Base-by-base conservation (phyloP, 2,797 vertebrate genomes). In the Agapornis canus region DNA sequence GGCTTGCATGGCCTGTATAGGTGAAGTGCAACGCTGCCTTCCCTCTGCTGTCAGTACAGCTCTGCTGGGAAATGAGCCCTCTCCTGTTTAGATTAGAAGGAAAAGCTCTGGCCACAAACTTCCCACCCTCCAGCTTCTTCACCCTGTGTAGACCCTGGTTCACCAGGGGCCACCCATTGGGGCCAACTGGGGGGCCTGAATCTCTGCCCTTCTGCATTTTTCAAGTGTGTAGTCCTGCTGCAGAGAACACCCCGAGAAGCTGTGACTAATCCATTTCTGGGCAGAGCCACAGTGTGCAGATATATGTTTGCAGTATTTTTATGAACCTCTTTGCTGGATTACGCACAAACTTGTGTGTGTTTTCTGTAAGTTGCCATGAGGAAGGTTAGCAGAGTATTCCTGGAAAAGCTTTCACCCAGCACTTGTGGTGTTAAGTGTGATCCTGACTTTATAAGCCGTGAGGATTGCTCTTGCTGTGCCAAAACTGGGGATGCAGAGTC, bases 361-460 rank as follows among this genome's bases (percentile, higher is more conserved):
- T 90, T 85, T 92, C 77, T 2, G 0, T 57, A 56, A 37, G 29
- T 52, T 83, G 29, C n/a, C n/a, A 8, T 4, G 17, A 86, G 42
- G 35, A 86, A 75, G 32, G 29, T 83, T 63, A 82, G 60, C 13
- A 13, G 39, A 78, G 27, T 61, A 72, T 72, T 94, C 40, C 57
- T 72, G 43, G 47, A 86, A 54, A 63, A 86, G 47, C n/a, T 71
- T 85, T 64, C 32, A 40, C n/a, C 60, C 72, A 57, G 94, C 72
- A 68, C 11, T 87, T 82, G 32, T 15, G 26, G 43, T 54, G 89
- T 91, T 89, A 94, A 92, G 29, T 52, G 29, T 66, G 84, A 80
- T 25, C 2, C 1, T 52, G 59, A 49, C 75, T 83, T 92, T 57
- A n/a, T 49, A 90, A 94, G 9, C 26, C 0, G 0, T 15, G 5